A percentile compares a stretch with the other conserved stretches of the same genome.
These are phyloP conservation scores for Drosophila gunungcola DNA, from an alignment of 1,140 invertebrate species.

Conservation along the genomic window DNA sequence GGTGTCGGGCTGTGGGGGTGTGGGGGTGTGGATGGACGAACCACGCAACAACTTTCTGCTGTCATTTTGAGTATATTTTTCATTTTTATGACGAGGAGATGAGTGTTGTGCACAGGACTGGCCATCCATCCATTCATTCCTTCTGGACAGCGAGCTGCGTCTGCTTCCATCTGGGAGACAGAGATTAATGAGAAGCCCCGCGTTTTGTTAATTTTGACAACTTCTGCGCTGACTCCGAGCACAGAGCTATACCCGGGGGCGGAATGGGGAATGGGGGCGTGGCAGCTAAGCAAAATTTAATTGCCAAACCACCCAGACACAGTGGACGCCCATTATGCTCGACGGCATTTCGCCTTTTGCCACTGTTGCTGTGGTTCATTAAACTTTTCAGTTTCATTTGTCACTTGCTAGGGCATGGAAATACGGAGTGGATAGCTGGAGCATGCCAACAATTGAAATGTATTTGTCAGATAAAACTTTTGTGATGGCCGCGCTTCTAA, in stretches of 20 bases:
- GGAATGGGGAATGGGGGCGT: slow-evolving; percentile 4
- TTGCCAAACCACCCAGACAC: slow-evolving; percentile 36
- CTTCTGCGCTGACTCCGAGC: slow-evolving; percentile 58
- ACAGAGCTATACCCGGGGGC: slow-evolving; percentile 56
- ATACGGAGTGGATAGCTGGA: neutral
- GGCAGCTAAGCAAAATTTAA: slow-evolving; percentile 67
- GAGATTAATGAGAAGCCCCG: slow-evolving; percentile 77
- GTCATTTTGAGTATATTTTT: slow-evolving; percentile 79
- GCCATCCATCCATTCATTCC: slow-evolving; percentile 52
- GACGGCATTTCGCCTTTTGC: slow-evolving; percentile 59
- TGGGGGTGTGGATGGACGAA: slow-evolving; percentile 11
- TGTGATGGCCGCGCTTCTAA: slow-evolving; percentile 53
- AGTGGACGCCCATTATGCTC: slow-evolving; percentile 51
- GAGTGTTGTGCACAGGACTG: slow-evolving; percentile 60
- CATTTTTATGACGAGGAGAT: slow-evolving; percentile 63
- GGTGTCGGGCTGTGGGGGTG: neutral
- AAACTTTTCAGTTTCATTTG: slow-evolving; percentile 79
- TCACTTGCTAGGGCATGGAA: slow-evolving; percentile 31
- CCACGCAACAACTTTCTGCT: slow-evolving; percentile 78
- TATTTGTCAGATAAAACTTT: slow-evolving; percentile 80
- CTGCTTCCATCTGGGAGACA: slow-evolving; percentile 51
- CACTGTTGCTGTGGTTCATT: slow-evolving; percentile 75
- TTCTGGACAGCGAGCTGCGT: slow-evolving; percentile 31
- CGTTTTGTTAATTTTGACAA: slow-evolving; percentile 82
- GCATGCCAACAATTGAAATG: slow-evolving; percentile 67